Base-by-base conservation (phyloP, 2,888 invertebrate species). In the Catocala sponsa region DNA sequence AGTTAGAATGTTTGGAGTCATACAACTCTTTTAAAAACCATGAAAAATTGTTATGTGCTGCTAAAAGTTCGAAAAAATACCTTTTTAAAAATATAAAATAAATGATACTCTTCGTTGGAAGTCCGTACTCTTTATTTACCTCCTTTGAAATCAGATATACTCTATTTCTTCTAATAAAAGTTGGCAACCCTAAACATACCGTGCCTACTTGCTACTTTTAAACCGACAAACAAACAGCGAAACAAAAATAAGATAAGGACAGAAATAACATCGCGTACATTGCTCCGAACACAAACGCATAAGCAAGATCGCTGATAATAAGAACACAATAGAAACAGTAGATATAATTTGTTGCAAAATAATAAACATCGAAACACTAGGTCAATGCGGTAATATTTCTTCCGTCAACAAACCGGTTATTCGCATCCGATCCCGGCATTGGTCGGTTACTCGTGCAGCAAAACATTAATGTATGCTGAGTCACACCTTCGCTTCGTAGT, bases 391-490 rank as follows among this genome's bases (percentile, higher is more conserved):
- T 63, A 65, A 70, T 67, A 63, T 58, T 63, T 65, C 56, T 70
- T 72, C 67, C 58, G 64, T 62, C 67, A 60, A 43, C 64, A 57
- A 79, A 78, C 80, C 70, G 76, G 78, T 79, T 56, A 55, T 33
- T 55, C n/a, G 48, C 52, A 55, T 63, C 52, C 11, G n/a, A 52
- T 25, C 15, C 38, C 49, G 44, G 55, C 58, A 56, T 60, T 55
- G 47, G 57, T 65, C 51, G 33, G 43, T 52, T 68, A 38, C 7
- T 38, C 12, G 50, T 47, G 56, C 47, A 42, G 64, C 62, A 50
- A 49, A 53, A 57, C 64, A 64, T 74, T 58, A 55, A 55, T 62
- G 60, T 49, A 49, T 13, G 60, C 75, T 70, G 72, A 76, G 67
- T 76, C 79, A 76, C 52, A 57, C 15, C 38, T 50, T 15, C 48